Base-by-base conservation (phyloP, 2,113 vertebrate species). In the Tenebrosternarchus preto region DNA sequence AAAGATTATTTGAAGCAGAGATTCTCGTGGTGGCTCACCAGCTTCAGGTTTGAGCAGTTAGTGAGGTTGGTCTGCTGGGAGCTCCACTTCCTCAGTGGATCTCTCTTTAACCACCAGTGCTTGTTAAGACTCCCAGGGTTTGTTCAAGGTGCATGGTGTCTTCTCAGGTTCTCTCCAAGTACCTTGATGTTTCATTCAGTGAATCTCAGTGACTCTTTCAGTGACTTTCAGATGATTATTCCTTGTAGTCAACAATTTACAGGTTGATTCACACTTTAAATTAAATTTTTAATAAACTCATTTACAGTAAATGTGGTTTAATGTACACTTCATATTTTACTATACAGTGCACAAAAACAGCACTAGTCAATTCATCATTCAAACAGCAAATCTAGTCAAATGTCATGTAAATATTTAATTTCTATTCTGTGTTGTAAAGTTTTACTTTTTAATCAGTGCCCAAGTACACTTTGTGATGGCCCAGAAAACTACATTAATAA, bases 1-100 rank as follows among this genome's bases (percentile, higher is more conserved):
- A 33, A 31, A 36, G 71, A 31, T 73, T 33, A 73, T 57, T 73
- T 57, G 57, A 73, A 73, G 56, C 50, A 55, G 53, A 31, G 27
- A 22, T 55, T 39, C 33, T 68, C 16, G 20, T 39, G 31, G 33
- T 36, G 64, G 63, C 31, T 1, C 20, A 17, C 31, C 31, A 27
- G 70, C 50, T 56, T 31, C 50, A 31, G 46, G 56, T 56, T 29
- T 19, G 50, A 57, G 50, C 25, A 55, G 31, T 67, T 36, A 33
- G 17, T 4, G 8, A 4, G 19, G 46, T 27, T 56, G 53, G 50
- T 33, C 71, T 57, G 50, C 39, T n/a, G 71, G 57, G 71, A 31
- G 53, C 20, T n/a, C 27, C 22, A 20, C 22, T 55, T 33, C 33
- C 3, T 31, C 64, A 11, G 63, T 17, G 33, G 29, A 20, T 9